Conservation (phyloP, 2,797 vertebrate species). For the Gambelia wislizenii region DNA sequence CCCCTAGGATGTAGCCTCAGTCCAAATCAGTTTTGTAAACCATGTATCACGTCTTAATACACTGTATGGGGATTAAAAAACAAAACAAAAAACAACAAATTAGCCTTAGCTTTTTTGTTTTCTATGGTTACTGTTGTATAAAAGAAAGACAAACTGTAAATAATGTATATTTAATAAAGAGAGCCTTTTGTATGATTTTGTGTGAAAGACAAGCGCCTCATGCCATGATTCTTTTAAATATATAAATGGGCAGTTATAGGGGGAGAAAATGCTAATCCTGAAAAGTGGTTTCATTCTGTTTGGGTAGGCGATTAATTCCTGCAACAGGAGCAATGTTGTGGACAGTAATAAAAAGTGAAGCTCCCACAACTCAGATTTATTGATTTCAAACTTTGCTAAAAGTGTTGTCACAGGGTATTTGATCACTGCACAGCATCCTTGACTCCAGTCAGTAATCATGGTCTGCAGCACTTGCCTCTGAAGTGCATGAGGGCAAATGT, state of each 20-base stretch:
- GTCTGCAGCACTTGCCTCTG: constrained; percentile 3
- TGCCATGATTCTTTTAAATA: constrained; percentile 70
- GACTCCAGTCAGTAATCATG: neutral
- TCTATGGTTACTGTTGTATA: constrained; percentile 90
- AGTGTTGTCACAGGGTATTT: constrained; percentile 43
- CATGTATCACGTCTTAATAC: constrained; percentile 78
- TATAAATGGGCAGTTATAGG: constrained; percentile 37
- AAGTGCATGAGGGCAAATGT: neutral
- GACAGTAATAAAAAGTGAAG: constrained; percentile 60
- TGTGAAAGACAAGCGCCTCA: constrained; percentile 79
- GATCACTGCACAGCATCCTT: constrained; percentile 4
- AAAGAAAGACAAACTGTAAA: constrained; percentile 86
- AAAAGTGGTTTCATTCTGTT: constrained; percentile 27
- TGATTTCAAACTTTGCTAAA: constrained; percentile 59
- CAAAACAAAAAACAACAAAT: constrained; percentile 64
- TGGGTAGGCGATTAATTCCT: constrained; percentile 49
- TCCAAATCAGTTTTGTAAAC: constrained; percentile 79
- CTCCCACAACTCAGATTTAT: constrained; percentile 38
- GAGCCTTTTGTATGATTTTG: constrained; percentile 87
- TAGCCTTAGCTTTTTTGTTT: constrained; percentile 86
- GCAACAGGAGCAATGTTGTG: constrained; percentile 25
- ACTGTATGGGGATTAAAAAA: constrained; percentile 66
- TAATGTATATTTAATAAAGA: constrained; percentile 95
- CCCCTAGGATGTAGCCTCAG: constrained; percentile 76
- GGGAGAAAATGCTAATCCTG: constrained; percentile 27